Conservation (phyloP, 1,140 invertebrate genomes). For the Pseudomyrmex concolor region DNA sequence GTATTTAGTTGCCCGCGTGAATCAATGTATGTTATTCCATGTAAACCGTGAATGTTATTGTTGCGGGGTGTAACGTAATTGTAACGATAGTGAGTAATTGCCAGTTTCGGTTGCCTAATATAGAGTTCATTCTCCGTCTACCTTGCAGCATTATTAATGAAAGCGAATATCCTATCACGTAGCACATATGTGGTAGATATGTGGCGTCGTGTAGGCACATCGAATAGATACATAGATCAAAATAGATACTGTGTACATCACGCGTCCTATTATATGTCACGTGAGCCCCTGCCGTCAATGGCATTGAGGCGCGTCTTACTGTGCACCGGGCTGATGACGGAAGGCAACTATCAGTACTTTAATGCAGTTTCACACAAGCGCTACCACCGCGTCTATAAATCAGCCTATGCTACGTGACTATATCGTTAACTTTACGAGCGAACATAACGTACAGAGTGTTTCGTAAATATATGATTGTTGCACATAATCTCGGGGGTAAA, state of each 20-base stretch:
- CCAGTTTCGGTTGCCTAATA: constrained; percentile 21
- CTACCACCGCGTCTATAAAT: background rate
- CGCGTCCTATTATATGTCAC: constrained; percentile 40
- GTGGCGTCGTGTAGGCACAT: constrained; percentile 31
- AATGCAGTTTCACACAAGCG: constrained; percentile 17
- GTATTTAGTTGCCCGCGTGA: background rate
- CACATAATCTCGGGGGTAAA: background rate
- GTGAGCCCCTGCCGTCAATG: constrained; percentile 14
- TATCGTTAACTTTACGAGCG: background rate
- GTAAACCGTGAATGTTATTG: background rate
- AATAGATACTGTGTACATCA: constrained; percentile 47
- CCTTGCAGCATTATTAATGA: constrained; percentile 20
- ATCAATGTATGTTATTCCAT: background rate
- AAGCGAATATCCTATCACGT: constrained; percentile 47
- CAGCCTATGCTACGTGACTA: background rate
- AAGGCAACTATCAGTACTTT: constrained; percentile 11
- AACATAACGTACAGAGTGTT: background rate
- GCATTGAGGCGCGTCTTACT: constrained; percentile 28
- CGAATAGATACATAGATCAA: constrained; percentile 46
- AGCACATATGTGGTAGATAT: constrained; percentile 31
- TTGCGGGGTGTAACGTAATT: background rate
- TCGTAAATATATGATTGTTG: background rate
- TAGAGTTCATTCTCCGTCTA: constrained; percentile 50
- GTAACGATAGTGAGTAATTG: constrained; percentile 23
- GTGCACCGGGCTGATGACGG: background rate